phyloP scores from a whole-genome alignment of 2,797 vertebrate genomes.

The Silurus lanzhouensis region DNA sequence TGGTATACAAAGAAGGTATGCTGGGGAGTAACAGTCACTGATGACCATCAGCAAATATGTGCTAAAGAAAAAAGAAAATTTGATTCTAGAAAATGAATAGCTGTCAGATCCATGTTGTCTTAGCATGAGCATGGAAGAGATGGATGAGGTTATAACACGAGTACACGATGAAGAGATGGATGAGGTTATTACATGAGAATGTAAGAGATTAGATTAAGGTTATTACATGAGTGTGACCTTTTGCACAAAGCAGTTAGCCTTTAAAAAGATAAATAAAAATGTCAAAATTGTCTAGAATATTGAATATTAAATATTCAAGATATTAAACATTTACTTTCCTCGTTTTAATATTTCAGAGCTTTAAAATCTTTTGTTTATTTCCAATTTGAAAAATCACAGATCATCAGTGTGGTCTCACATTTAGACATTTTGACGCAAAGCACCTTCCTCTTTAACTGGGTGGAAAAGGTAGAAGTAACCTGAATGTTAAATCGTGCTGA shows the following conservation, averaged over 20 bases:
- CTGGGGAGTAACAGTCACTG: neutral
- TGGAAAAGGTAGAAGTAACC: neutral
- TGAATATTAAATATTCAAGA: neutral
- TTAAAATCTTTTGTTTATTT: neutral
- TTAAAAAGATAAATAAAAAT: neutral
- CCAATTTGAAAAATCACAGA: neutral
- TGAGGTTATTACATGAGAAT: neutral
- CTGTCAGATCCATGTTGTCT: no score
- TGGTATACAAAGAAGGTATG: neutral
- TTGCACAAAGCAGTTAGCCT: neutral
- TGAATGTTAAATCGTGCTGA: neutral
- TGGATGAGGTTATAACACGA: no score
- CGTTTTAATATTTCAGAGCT: neutral
- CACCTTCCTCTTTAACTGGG: neutral
- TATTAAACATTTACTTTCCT: neutral
- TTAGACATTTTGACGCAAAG: neutral
- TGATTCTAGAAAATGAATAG: no score
- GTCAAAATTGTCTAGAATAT: neutral
- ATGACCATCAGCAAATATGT: no score
- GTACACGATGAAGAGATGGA: no score
- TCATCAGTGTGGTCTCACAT: neutral
- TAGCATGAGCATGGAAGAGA: no score
- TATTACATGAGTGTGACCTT: neutral
- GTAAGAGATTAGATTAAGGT: neutral
- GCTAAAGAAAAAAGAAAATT: no score